Evolutionary conservation across 2,113 vertebrate genomes (phyloP), one percentile per base, ranked within the genome.

Genomic region (Ceyx cyanopectus): DNA sequence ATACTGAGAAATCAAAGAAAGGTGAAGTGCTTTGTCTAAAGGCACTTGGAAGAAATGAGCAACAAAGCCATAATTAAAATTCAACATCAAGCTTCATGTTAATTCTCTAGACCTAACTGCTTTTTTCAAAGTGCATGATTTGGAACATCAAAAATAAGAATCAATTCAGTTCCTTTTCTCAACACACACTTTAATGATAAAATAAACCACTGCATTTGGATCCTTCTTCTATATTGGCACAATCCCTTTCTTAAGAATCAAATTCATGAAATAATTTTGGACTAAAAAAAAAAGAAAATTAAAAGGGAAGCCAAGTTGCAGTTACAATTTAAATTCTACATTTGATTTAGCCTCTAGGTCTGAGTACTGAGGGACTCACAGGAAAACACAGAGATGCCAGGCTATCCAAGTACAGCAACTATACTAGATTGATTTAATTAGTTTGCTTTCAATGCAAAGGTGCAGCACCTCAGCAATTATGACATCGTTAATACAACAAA

Each of bases 31-130:
- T 94, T 96, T 90, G 91, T 95, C 91, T 96, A 90, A 87, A 84
- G 56, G 78, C 60, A 80, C 89, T 93, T 69, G 23, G 89, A 90
- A 79, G 63, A 93, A 89, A 69, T 15, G 16, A 90, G 54, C 54
- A 92, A 94, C 88, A 96, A 94, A 96, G 74, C 54, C 61, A 62
- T 87, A 94, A 94, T 96, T 96, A 95, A 94, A 96, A 96, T 96
- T 93, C 92, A 89, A 67, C 92, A 96, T 87, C 92, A 90, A 96
- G 63, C 81, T 89, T 85, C 75, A 84, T 20, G 62, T 89, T 96
- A 96, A 96, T 95, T 92, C 80, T 87, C 54, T 62, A 95, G 91
- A 92, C 84, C 91, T 65, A 79, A 65, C 74, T 69, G 78, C 32
- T 67, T 87, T 86, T 92, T 93, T 94, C 83, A 90, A 94, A 96